Evolutionary conservation across 2,113 vertebrate species (phyloP).

Genomic region (Eolophus roseicapilla): DNA sequence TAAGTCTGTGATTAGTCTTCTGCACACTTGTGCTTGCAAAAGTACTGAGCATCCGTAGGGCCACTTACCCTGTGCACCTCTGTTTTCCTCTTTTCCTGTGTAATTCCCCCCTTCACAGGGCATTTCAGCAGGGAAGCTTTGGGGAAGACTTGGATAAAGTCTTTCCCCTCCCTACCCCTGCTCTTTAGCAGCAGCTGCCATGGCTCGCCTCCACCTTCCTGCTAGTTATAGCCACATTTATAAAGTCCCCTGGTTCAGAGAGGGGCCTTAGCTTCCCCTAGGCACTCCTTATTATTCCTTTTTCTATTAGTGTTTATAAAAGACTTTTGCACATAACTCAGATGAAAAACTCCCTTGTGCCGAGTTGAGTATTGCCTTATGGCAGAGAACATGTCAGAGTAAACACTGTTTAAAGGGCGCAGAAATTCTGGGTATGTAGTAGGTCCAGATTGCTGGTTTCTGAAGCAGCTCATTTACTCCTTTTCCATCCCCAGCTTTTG

Average conservation of each 20-base stretch:
- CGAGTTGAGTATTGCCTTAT: conserved; percentile 14
- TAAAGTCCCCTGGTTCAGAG: neutral
- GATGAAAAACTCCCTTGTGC: conserved; percentile 15
- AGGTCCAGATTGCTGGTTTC: neutral
- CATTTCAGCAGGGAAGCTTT: rapidly evolving
- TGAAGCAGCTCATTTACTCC: neutral
- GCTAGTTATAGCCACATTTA: neutral
- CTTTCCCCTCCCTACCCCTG: neutral
- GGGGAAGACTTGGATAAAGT: neutral
- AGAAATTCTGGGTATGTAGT: neutral
- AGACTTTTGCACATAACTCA: neutral
- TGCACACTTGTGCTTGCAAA: neutral
- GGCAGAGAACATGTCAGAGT: neutral
- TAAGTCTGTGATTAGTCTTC: neutral
- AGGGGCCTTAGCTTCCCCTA: neutral
- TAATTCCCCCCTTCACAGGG: neutral
- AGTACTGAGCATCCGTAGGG: neutral
- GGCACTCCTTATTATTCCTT: neutral
- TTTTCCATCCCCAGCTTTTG: neutral
- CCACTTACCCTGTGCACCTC: neutral
- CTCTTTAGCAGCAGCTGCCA: neutral
- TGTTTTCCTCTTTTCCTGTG: neutral
- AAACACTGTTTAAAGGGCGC: neutral
- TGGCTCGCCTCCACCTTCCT: neutral
- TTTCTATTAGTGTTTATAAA: neutral